Percentiles rank a stretch among this genome's conserved stretches.
Conservation (phyloP, 2,113 vertebrate genomes). For the Thunnus thynnus region DNA sequence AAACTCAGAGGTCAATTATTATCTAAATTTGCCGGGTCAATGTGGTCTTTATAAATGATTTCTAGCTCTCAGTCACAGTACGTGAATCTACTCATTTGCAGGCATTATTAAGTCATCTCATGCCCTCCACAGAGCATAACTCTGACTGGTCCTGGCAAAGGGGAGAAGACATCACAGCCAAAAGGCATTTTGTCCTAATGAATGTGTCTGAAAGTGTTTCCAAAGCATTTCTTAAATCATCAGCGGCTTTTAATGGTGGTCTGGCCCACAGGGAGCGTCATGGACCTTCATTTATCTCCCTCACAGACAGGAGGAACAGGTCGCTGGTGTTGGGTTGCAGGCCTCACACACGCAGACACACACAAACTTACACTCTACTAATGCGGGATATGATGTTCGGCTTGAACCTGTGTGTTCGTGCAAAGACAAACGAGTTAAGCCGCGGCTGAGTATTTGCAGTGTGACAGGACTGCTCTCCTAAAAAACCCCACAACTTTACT, state of each 20-base stretch:
- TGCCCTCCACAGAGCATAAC: slow-evolving; percentile 37
- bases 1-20: slow-evolving; percentile 28
- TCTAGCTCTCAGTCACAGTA: background rate
- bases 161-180: slow-evolving; percentile 21
- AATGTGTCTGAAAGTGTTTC: slow-evolving; percentile 64
- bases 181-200: slow-evolving; percentile 50
- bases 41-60: slow-evolving; percentile 25
- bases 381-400: background rate
- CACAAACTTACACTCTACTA: background rate
- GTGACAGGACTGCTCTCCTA: slow-evolving; percentile 16
- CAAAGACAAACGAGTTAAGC: background rate
- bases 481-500: slow-evolving; percentile 5
- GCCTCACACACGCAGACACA: slow-evolving; percentile 8
- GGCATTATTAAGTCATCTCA: slow-evolving; percentile 40
- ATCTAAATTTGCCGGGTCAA: slow-evolving; percentile 28
- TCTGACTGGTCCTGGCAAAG: slow-evolving; percentile 30
- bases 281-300: slow-evolving; percentile 42
- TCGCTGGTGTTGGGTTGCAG: slow-evolving; percentile 40
- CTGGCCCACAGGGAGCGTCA: slow-evolving; percentile 26
- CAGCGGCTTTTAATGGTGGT: slow-evolving; percentile 43
- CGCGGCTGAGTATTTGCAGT: slow-evolving; percentile 36
- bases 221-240: slow-evolving; percentile 64
- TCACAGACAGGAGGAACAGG: slow-evolving; percentile 24
- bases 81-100: slow-evolving; percentile 35
- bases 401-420: slow-evolving; percentile 5